Evolutionary conservation across 2,888 invertebrate genomes (phyloP).

Genomic region (Pheosia tremula): DNA sequence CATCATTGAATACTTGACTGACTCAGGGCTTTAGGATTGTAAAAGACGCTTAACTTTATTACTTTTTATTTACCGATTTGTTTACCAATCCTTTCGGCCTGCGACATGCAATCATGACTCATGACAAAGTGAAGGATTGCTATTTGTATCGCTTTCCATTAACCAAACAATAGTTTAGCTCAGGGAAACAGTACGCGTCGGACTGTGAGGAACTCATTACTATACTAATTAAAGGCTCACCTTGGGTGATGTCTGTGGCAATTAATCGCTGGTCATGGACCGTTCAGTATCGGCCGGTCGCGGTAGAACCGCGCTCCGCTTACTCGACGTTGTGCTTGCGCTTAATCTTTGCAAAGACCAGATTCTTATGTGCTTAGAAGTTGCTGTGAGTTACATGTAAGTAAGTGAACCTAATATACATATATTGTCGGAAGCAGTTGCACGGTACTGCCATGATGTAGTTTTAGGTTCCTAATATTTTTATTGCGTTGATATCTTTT

Average conservation of each 20-base stretch:
- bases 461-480: too few relatives aligned
- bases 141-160: background rate
- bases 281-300: constrained; percentile 2
- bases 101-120: background rate
- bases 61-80: too few relatives aligned
- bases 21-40: too few relatives aligned
- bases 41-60: too few relatives aligned
- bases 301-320: background rate
- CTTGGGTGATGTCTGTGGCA: constrained; percentile 12
- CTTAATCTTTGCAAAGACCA: background rate
- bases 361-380: constrained; percentile 14
- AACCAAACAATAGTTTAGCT: constrained; percentile 1
- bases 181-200: background rate
- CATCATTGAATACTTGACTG: too few relatives aligned
- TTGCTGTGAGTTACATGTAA: constrained; percentile 12
- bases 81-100: background rate
- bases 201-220: constrained; percentile 11
- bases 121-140: background rate
- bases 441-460: too few relatives aligned
- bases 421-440: too few relatives aligned
- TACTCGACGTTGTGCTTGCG: background rate
- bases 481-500: too few relatives aligned
- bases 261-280: constrained; percentile 9
- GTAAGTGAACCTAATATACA: background rate
- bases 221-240: constrained; percentile 12